A percentile compares a stretch with the other conserved stretches of the same genome.
These are phyloP conservation scores for Eospalax fontanierii DNA, from an alignment of 2,797 vertebrate species.

Conservation along the genomic window DNA sequence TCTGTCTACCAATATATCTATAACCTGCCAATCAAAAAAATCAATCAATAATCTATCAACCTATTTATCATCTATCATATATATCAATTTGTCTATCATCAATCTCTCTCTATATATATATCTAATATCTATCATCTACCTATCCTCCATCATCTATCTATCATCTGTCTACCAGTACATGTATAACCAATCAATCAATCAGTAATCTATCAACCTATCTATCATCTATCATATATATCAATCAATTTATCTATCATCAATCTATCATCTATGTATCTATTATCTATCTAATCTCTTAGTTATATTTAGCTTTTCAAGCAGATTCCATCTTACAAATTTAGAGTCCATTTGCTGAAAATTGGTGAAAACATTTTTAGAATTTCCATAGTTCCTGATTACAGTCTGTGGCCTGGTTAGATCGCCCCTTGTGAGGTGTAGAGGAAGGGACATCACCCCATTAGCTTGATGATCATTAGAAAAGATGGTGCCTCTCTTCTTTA, in stretches of 20 bases:
- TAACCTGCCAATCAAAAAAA: too few species aligned
- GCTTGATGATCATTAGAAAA: conserved; percentile 63
- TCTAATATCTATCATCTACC: background rate
- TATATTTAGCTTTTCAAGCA: conserved; percentile 54
- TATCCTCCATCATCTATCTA: background rate
- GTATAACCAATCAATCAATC: background rate
- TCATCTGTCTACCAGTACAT: too few species aligned
- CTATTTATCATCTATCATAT: background rate
- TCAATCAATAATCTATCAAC: background rate
- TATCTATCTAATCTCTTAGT: background rate
- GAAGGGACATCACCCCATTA: background rate
- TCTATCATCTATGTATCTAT: too few species aligned
- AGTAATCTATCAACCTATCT: background rate
- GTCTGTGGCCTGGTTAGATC: conserved; percentile 61
- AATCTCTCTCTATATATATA: too few species aligned
- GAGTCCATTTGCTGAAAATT: conserved; percentile 40
- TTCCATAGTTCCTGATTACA: background rate
- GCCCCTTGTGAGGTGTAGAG: conserved; percentile 65
- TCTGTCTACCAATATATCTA: background rate
- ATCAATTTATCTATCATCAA: too few species aligned
- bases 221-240: background rate
- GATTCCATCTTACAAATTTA: conserved; percentile 36
- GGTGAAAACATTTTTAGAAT: conserved; percentile 31
- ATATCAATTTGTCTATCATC: too few species aligned
- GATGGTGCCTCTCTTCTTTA: conserved; percentile 69